Evolutionary conservation across 2,113 vertebrate species (phyloP), one percentile per base, ranked within the genome.

Genomic region (Anoplopoma fimbria): DNA sequence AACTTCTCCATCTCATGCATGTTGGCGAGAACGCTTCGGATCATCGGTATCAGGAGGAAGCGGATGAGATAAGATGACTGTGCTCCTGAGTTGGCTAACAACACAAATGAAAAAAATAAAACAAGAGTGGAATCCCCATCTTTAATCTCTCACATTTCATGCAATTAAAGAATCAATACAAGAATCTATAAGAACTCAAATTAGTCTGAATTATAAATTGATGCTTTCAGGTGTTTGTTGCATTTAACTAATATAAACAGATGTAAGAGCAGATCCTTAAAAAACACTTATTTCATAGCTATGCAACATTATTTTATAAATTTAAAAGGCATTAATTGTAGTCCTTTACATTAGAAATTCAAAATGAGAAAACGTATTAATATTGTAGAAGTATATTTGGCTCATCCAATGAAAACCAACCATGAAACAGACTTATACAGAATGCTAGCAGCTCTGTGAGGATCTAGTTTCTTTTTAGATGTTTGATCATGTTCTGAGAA

Each of bases 1-100:
- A 91, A 86, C 57, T 84, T 71, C 86, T 97, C 95, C 96, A 97
- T 96, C 80, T 96, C 93, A 19, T 92, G 77, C 96, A 96, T 96
- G 91, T 96, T 95, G 77, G 17, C 93, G 68, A 96, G 93, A 60
- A 96, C 83, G 25, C 92, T 95, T 73, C 94, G 91, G 67, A 96
- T 96, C 83, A 96, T 82, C 5, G 95, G 96, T 79, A 97, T 87
- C 76, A 96, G 88, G 6, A 96, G 74, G 82, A 94, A 96, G 7
- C 95, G 95, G 81, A 96, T 90, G 34, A 95, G 51, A 49, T 80
- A 94, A 1, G 94, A 33, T 3, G 93, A 76, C 73, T 92, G 90
- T 13, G 77, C 36, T 42, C 91, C 93, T 42, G 95, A 95, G 78
- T 95, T 87, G 7, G 95, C 96, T 96, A 75, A 67, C 1, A 62